Evolutionary conservation across 2,113 vertebrate species (phyloP), one percentile per base, ranked within the genome.

Genomic region (Mungos mungo): DNA sequence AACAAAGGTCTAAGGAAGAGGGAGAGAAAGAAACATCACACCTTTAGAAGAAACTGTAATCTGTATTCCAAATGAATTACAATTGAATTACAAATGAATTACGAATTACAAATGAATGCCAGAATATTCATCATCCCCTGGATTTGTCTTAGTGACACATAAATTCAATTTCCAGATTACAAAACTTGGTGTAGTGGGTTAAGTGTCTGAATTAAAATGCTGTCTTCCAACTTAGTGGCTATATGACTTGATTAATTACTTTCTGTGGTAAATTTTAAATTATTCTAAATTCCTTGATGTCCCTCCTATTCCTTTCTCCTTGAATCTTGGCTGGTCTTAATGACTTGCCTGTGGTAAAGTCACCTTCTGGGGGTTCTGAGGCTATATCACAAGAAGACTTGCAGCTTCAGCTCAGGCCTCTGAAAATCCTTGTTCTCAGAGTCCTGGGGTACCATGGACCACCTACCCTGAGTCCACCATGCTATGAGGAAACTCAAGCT

Each of bases 141-240:
- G 35, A 87, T 96, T 79, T 96, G 11, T 41, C 38, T 95, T 84
- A 87, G 7, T 80, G 35, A 92, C 54, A 79, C 4, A 25, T 72
- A 92, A 80, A 76, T 63, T 85, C 57, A 82, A 35, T 79, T 88
- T 85, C 72, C 84, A 96, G 31, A 35, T 84, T 85, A 23, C 80
- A 80, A 35, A 86, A 72, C 21, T 72, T 86, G 52, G 72, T 27
- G n/a, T 72, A 50, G 12, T 76, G 60, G 68, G 35, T 52, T 52
- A 93, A 79, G 18, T 50, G 15, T 77, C 72, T 94, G 68, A 74
- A 29, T 95, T 82, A 80, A 84, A 86, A 84, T 50, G 77, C 5
- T 72, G 2, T n/a, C 60, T 96, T 93, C 71, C 29, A 84, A 76
- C n/a, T 47, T 81, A 94, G 25, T 18, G 57, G 80, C 31, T 84